A percentile compares a stretch with the other conserved stretches of the same genome.
Conservation (phyloP, 2,797 vertebrate species). For the Sparus aurata region DNA sequence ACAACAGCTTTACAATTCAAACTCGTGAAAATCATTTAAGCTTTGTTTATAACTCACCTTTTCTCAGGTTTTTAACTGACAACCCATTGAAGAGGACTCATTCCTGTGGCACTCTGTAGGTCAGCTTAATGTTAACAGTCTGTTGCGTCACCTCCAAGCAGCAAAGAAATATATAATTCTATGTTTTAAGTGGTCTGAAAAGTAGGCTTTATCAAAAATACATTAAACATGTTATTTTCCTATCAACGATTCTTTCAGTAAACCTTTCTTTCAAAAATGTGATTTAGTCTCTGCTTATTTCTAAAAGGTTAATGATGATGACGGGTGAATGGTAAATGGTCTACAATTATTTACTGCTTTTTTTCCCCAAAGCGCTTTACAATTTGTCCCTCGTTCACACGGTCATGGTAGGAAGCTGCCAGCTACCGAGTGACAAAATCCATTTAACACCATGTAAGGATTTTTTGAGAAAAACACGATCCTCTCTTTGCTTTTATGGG, state of each 20-base stretch:
- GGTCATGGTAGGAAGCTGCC: slow-evolving; percentile 1
- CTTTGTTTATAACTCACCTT: too few relatives aligned
- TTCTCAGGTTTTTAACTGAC: too few relatives aligned
- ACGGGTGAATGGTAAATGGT: neutral
- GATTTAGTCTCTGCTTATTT: neutral
- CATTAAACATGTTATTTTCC: neutral
- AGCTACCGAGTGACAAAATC: neutral
- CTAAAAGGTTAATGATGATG: neutral
- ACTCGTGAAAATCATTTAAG: too few relatives aligned
- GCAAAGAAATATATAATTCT: neutral
- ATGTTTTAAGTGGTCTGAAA: too few relatives aligned
- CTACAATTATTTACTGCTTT: neutral
- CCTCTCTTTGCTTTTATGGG: too few relatives aligned
- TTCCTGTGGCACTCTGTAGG: neutral
- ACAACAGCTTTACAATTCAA: too few relatives aligned
- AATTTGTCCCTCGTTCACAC: neutral
- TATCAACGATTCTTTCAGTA: neutral
- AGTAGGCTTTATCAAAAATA: too few relatives aligned
- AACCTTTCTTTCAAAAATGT: neutral
- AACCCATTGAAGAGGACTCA: too few relatives aligned
- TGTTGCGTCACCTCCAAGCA: too few relatives aligned
- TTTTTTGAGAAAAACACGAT: neutral
- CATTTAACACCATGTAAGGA: neutral
- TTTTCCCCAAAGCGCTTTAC: neutral
- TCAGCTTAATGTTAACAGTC: neutral